phyloP scores from a whole-genome alignment of 1,140 invertebrate genomes.

The Lucilia sericata region DNA sequence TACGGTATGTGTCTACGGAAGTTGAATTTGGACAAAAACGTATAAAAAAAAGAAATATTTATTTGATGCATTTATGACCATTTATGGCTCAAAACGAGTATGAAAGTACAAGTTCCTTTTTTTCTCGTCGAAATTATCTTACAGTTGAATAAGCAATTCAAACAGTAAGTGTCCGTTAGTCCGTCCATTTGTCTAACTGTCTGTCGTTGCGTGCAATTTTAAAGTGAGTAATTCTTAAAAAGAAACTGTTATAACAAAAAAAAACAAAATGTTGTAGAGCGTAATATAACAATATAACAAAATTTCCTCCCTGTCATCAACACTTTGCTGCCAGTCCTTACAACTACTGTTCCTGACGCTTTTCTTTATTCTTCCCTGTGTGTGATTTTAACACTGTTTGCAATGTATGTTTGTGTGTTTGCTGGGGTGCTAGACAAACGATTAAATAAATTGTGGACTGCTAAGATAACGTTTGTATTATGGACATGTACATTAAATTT shows the following conservation, averaged over 20 bases:
- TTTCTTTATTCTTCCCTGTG: no score
- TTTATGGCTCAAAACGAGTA: background rate
- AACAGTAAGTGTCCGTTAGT: background rate
- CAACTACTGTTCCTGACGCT: no score
- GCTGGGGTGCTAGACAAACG: background rate
- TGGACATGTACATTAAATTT: constrained; percentile 12
- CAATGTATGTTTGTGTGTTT: background rate
- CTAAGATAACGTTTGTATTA: background rate
- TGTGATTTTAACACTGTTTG: background rate
- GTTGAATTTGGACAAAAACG: background rate
- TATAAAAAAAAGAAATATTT: background rate
- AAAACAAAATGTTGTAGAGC: no score
- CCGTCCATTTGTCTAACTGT: no score
- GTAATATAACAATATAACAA: no score
- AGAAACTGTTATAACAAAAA: no score
- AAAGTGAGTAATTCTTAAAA: background rate
- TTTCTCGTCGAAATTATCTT: background rate
- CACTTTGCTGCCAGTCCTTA: background rate
- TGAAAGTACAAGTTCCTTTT: background rate
- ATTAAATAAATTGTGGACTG: background rate
- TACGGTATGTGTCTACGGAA: background rate
- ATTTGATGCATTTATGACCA: constrained; percentile 8
- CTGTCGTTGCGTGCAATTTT: background rate
- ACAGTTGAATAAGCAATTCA: background rate
- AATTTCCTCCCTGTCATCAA: background rate